phyloP scores from a whole-genome alignment of 1,140 invertebrate genomes.

The Cotesia glomerata region DNA sequence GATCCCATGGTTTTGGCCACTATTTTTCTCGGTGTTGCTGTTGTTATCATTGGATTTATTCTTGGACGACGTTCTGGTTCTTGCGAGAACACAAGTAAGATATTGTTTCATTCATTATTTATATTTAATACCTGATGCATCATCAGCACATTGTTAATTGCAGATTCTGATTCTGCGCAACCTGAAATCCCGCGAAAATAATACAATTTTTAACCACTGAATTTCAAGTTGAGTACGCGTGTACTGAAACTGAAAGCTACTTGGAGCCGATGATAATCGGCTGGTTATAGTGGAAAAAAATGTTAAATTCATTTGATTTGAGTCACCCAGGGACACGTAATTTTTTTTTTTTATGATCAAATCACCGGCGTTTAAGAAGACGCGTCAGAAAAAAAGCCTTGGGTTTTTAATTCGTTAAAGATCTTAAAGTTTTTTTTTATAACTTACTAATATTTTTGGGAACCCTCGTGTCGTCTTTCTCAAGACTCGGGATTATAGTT shows the following conservation, averaged over 20 bases:
- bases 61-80: not conserved
- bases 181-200: not conserved
- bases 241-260: too few species aligned
- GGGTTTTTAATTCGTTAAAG: too few species aligned
- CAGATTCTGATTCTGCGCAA: not conserved
- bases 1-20: not conserved
- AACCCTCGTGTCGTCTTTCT: not conserved
- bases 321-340: too few species aligned
- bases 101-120: slow-evolving; percentile 1
- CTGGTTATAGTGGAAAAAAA: too few species aligned
- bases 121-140: not conserved
- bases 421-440: not conserved
- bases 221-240: not conserved
- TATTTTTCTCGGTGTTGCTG: not conserved
- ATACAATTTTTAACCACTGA: not conserved
- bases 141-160: not conserved
- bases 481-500: not conserved
- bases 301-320: too few species aligned
- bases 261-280: too few species aligned
- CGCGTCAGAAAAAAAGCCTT: too few species aligned
- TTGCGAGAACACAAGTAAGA: slow-evolving; percentile 1
- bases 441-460: not conserved
- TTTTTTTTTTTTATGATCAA: too few species aligned
- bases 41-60: not conserved
- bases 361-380: too few species aligned